Evolutionary conservation across 2,888 invertebrate species (phyloP).

Genomic region (Spodoptera exigua): DNA sequence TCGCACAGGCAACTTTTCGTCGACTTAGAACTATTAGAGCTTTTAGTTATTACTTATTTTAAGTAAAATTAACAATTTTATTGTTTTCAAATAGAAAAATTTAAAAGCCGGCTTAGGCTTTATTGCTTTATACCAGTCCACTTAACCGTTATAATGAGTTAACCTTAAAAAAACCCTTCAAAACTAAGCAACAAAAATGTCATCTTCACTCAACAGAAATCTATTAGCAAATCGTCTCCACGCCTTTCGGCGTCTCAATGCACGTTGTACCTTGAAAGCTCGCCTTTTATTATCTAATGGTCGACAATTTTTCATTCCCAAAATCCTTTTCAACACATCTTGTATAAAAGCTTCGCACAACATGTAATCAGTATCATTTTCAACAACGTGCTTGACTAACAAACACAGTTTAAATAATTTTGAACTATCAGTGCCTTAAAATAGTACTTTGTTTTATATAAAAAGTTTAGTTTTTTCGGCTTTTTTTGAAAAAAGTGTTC

Average conservation of each 20-base stretch:
- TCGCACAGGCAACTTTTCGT: no score
- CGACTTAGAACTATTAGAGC: no score
- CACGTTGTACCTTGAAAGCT: slow-evolving; percentile 78
- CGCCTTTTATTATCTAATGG: slow-evolving; percentile 79
- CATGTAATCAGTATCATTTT: slow-evolving; percentile 62
- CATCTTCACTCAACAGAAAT: background rate
- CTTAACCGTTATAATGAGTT: no score
- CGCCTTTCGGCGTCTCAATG: slow-evolving; percentile 54
- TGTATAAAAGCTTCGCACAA: slow-evolving; percentile 76
- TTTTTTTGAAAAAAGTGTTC: no score
- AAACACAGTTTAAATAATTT: slow-evolving; percentile 22
- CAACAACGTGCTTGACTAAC: slow-evolving; percentile 2
- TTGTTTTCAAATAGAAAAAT: no score
- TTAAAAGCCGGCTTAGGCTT: no score
- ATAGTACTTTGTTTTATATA: no score
- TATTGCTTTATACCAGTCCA: no score
- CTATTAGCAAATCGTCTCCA: slow-evolving; percentile 61
- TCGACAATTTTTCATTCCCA: slow-evolving; percentile 81
- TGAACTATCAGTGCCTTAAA: background rate
- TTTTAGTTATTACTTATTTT: no score
- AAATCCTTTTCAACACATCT: slow-evolving; percentile 57
- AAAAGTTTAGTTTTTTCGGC: no score
- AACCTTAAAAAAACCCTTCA: background rate
- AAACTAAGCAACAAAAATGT: background rate
- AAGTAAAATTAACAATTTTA: no score